Base-by-base conservation (phyloP, 2,888 invertebrate species). In the Acleris sparsana region DNA sequence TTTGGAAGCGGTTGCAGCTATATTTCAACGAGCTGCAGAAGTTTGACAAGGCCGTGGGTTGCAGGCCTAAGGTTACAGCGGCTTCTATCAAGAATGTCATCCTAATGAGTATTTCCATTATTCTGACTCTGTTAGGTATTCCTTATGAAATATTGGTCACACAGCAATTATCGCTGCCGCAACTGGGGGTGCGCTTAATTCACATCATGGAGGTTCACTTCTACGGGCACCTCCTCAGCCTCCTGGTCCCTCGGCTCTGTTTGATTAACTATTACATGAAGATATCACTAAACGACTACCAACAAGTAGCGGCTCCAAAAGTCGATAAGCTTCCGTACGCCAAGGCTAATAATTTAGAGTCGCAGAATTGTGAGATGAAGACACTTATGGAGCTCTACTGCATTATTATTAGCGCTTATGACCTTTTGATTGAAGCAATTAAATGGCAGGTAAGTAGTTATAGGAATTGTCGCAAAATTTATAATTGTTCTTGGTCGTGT, bases 361-460 rank as follows among this genome's bases (percentile, higher is more conserved):
- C 66, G 33, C 66, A 62, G 48, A 75, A 79, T 49, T 75, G 70
- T 67, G 72, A 78, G 56, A 84, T 86, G 80, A 80, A 76, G 11
- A 82, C 79, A 53, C 63, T 85, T 59, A 86, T 87, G 82, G 79
- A 85, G 53, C 75, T 85, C 7, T 88, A 87, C 67, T 79, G 86
- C 33, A 79, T 78, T 25, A 71, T 84, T 18, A 82, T 84, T 11
- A 82, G 79, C 63, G 72, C 83, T n/a, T 83, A 83, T 46, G 80
- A 84, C 55, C 80, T 68, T 67, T 74, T 89, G 62, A 80, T 82
- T 44, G 82, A 85, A 63, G 83, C 87, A 1, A 79, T 88, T 22
- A 87, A 87, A 71, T 88, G 86, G 86, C 87, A 87, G 86, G 88
- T 88, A 74, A 75, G 68, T 67, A 49, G 43, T 22, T 33, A 25